Percentiles rank a stretch among this genome's conserved stretches.
Conservation (phyloP, 2,113 vertebrate genomes). For the Eurypyga helias region DNA sequence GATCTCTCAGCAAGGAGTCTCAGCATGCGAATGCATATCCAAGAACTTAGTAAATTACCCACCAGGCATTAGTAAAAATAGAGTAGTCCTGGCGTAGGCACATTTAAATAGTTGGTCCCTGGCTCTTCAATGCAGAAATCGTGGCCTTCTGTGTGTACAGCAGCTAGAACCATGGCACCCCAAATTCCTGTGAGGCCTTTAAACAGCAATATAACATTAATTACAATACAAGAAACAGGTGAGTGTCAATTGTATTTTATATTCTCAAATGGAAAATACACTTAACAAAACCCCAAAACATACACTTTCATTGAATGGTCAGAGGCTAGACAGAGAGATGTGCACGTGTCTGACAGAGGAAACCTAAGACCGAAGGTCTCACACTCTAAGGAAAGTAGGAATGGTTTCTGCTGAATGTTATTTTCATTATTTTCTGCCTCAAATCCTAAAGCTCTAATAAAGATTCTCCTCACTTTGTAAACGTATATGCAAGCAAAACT, state of each 20-base stretch:
- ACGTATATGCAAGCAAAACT: background rate
- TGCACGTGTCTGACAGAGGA: background rate
- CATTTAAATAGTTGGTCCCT: background rate
- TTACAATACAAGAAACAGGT: background rate
- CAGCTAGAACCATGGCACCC: background rate
- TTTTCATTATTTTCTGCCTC: background rate
- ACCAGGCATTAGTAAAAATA: background rate
- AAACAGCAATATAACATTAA: background rate
- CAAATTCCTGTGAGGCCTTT: background rate
- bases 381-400: background rate
- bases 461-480: background rate
- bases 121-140: background rate
- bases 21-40: background rate
- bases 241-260: background rate
- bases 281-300: background rate
- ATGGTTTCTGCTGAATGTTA: background rate
- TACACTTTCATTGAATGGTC: background rate
- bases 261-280: background rate
- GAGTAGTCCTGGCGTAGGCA: background rate
- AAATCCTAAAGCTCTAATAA: background rate
- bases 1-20: background rate
- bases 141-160: background rate
- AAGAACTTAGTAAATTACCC: background rate
- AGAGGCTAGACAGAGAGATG: background rate
- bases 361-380: background rate